Percentiles rank a stretch among this genome's conserved stretches.
These are phyloP conservation scores for Rhincodon typus DNA, from an alignment of 2,797 vertebrate genomes.

Conservation along the genomic window DNA sequence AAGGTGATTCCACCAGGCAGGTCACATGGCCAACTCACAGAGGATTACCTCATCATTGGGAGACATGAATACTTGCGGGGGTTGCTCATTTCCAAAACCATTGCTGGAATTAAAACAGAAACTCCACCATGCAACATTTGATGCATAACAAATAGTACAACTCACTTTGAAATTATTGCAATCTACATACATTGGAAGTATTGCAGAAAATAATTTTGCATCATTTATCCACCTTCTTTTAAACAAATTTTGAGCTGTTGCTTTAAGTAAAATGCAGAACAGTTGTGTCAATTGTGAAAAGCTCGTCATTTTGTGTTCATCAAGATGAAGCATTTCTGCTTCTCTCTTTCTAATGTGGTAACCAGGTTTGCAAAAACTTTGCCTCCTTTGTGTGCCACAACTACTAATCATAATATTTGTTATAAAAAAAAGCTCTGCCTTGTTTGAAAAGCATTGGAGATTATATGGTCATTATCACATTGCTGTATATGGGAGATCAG, in stretches of 20 bases:
- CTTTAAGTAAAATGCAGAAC: neutral
- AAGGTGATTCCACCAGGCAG: neutral
- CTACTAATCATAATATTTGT: neutral
- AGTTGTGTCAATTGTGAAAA: neutral
- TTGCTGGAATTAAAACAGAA: neutral
- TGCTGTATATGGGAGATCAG: neutral
- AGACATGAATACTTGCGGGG: neutral
- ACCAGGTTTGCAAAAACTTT: neutral
- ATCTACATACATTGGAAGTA: neutral
- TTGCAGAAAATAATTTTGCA: neutral
- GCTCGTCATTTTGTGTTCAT: neutral
- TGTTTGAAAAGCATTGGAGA: neutral
- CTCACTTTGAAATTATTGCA: neutral
- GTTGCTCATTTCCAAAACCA: neutral
- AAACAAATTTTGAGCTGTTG: too few species aligned
- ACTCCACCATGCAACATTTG: neutral
- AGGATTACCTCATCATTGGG: conserved; percentile 1
- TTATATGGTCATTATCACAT: neutral
- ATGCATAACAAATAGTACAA: neutral
- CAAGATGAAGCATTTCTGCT: neutral
- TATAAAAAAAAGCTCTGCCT: neutral
- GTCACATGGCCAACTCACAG: neutral
- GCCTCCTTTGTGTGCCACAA: neutral
- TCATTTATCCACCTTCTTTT: too few species aligned
- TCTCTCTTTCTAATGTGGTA: neutral